A percentile compares a stretch with the other conserved stretches of the same genome.
phyloP scores from a whole-genome alignment of 1,140 invertebrate species.

The Holotrichia oblita region DNA sequence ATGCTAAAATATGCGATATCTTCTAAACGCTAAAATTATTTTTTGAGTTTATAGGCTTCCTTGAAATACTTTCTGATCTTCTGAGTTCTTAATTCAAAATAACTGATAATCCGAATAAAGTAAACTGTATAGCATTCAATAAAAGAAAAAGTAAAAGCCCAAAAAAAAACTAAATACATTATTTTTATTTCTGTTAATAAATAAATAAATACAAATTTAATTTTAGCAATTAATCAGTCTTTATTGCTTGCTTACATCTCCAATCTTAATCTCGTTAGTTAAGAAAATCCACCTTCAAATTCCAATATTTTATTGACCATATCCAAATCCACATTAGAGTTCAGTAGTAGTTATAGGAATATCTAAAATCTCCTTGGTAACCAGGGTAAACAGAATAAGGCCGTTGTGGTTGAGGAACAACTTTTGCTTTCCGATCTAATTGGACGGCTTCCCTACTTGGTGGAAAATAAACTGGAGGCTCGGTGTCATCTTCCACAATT shows the following conservation, averaged over 20 bases:
- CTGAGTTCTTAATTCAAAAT: no score
- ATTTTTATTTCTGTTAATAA: background rate
- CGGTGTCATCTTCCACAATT: slow-evolving; percentile 26
- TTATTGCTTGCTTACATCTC: background rate
- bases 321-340: background rate
- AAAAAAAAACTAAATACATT: background rate
- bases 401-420: background rate
- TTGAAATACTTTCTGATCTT: no score
- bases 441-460: background rate
- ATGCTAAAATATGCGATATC: no score
- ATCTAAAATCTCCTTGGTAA: background rate
- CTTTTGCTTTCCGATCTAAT: slow-evolving; percentile 22
- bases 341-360: background rate
- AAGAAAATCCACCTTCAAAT: slow-evolving; percentile 26
- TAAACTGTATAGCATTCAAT: background rate
- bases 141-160: background rate
- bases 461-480: slow-evolving; percentile 22
- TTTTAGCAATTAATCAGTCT: background rate
- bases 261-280: background rate
- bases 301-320: slow-evolving; percentile 13
- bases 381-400: background rate
- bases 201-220: slow-evolving; percentile 16
- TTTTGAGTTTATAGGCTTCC: no score
- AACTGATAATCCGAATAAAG: background rate
- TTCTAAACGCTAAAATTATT: no score